Evolutionary conservation across 1,140 invertebrate genomes (phyloP), one percentile per base, ranked within the genome.

Genomic region (Babylonia areolata): DNA sequence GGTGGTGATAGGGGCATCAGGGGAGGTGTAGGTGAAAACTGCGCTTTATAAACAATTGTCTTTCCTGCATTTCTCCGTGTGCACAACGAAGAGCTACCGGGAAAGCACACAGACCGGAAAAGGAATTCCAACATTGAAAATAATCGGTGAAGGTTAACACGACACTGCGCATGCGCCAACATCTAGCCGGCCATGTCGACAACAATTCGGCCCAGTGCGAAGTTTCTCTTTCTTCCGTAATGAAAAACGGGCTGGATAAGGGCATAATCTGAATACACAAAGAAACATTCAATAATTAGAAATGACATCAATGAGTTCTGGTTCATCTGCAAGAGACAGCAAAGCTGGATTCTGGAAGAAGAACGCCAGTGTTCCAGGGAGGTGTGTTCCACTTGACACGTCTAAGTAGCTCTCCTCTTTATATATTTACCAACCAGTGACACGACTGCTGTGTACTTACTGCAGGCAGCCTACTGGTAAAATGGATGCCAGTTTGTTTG

Each of bases 271-370:
- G 11, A 77, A 83, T 31, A 39, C 46, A 20, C 23, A 37, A 37
- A 9, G 28, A 75, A 75, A 42, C 9, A 51, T 39, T 3, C 15
- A 84, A 42, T 46, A 73, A 6, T 20, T 28, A 42, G 37, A 33
- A 28, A 88, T 88, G 87, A 81, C 87, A 39, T 88, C 84, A 37
- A 69, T 86, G 54, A 85, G 87, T 73, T 87, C 87, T 40, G 58
- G 84, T 33, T 85, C 87, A 28, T 77, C 87, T 35, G 28, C 54
- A 6, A 86, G 91, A 77, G 84, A 87, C 64, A 87, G 51, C 40
- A 89, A 90, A 84, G 64, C 88, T 78, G 88, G 90, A 69, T 91
- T 91, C 77, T 92, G 91, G 91, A 92, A 92, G 84, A 88, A 89
- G 77, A 89, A 88, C 35, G 82, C 84, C n/a, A 90, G 84, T 87